Base-by-base conservation (phyloP, 2,113 vertebrate genomes). In the Hypocryptadius cinnamomeus region DNA sequence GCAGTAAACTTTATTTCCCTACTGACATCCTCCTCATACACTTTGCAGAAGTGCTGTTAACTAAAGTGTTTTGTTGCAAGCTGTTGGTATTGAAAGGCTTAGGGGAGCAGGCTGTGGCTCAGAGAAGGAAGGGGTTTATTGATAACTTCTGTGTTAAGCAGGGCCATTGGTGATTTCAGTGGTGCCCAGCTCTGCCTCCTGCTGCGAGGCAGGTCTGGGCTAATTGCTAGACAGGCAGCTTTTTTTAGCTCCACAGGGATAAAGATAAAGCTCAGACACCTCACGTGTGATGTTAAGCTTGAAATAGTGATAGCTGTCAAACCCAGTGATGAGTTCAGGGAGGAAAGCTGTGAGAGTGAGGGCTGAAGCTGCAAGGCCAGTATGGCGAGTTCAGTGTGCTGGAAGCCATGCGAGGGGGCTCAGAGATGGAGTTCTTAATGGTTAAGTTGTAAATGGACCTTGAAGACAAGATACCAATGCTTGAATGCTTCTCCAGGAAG, bases 201-300 rank as follows among this genome's bases (percentile, higher is more conserved):
- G 42, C 76, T 90, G 79, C 3, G 35, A 64, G 85, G 77, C 87
- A 80, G 50, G 69, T 23, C 82, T 20, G 42, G 71, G 79, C 53
- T 94, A 42, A 85, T 79, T 85, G 87, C 92, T 87, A 82, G 90
- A 93, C 92, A 90, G 45, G 87, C 73, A 74, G 90, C 92, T 93
- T 92, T 96, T 94, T 96, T 93, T 93, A 96, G 93, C 85, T 90
- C 39, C 45, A 4, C 19, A 21, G 17, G 82, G 95, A 94, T 96
- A 72, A 92, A 60, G 94, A 79, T 87, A 82, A 96, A 95, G 93
- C 95, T 94, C 95, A 95, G 95, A 87, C 11, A 3, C 79, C 56
- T 93, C 88, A 88, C 85, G 16, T 78, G 95, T 95, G 83, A 22
- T 61, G 47, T 20, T 95, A 88, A 96, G 93, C 95, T 93, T 90